Percentiles rank a stretch among this genome's conserved stretches.
Evolutionary conservation across 2,888 invertebrate genomes (phyloP).

Genomic region (Melanchra persicariae): DNA sequence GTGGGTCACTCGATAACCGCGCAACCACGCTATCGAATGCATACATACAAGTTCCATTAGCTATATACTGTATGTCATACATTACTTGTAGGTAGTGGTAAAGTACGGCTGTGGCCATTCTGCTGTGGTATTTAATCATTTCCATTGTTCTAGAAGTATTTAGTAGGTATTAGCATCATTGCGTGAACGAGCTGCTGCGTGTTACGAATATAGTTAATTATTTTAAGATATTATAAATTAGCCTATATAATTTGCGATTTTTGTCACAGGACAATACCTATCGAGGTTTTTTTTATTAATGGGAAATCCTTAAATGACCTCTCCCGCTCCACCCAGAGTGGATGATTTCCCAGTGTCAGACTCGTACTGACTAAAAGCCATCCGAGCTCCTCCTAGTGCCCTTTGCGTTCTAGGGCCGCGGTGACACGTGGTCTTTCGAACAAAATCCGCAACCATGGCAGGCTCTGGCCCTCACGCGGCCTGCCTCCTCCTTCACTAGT

Average conservation of each 20-base stretch:
- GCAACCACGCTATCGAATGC: conserved; percentile 63
- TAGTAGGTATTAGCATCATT: conserved; percentile 5
- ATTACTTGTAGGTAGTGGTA: conserved; percentile 45
- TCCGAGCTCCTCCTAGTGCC: no score
- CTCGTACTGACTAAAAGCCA: no score
- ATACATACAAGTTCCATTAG: conserved; percentile 58
- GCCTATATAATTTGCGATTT: conserved; percentile 9
- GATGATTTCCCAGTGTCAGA: no score
- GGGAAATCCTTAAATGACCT: no score
- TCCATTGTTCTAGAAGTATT: conserved; percentile 39
- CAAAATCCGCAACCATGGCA: no score
- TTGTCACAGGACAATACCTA: background rate
- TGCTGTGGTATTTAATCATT: conserved; percentile 39
- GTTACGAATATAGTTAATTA: conserved; percentile 1
- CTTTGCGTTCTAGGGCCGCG: no score
- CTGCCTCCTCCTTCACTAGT: no score
- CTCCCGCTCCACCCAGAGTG: no score
- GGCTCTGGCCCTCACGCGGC: no score
- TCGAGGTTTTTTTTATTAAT: no score
- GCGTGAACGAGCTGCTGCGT: background rate
- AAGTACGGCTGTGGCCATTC: conserved; percentile 54
- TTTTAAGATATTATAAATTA: conserved; percentile 6
- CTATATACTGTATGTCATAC: conserved; percentile 50
- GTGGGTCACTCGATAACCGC: conserved; percentile 73
- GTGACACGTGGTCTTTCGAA: no score